Base-by-base conservation (phyloP, 2,888 invertebrate species). In the Oxystoma pomonae region DNA sequence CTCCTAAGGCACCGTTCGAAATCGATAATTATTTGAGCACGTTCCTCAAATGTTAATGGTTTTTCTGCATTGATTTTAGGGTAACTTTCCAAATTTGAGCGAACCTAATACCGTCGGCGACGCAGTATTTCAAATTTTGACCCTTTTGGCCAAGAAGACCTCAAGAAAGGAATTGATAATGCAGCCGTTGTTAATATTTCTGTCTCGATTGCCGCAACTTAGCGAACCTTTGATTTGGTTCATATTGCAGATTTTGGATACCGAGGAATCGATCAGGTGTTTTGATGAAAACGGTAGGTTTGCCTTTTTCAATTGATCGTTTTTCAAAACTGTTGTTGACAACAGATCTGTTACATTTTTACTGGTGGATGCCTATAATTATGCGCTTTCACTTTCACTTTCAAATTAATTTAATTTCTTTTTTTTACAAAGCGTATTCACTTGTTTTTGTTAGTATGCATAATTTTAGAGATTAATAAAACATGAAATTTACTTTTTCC, bases 221-320 rank as follows among this genome's bases (percentile, higher is more conserved):
- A 95, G 95, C 0, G 94, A 94, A 78, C 94, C 94, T 1, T 84
- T 96, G 76, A 85, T 95, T 59, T 91, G 92, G 85, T 89, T 94
- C 72, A 88, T 94, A 50, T 82, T 92, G 12, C 87, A 90, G 73
- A 87, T 94, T 5, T 81, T 96, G 57, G 91, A 93, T 75, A 89
- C 88, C 53, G 88, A 90, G 58, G 87, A 88, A 51, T 87, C 92
- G 1, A 82, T 95, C 3, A 83, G 85, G 58, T 87, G 87, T 16
- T 95, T 95, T 77, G 86, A 90, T 0, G 86, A 88, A 65, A 85
- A 90, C 76, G 92, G 80, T 78, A 71, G 64, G 67, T 64, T n/a
- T n/a, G 12, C 50, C 50, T n/a, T n/a, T n/a, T n/a, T n/a, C 50
- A 9, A 9, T n/a, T n/a, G 50, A 50, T 50, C 50, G 12, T 50